Evolutionary conservation across 2,797 vertebrate species (phyloP).

Genomic region (Anableps anableps): DNA sequence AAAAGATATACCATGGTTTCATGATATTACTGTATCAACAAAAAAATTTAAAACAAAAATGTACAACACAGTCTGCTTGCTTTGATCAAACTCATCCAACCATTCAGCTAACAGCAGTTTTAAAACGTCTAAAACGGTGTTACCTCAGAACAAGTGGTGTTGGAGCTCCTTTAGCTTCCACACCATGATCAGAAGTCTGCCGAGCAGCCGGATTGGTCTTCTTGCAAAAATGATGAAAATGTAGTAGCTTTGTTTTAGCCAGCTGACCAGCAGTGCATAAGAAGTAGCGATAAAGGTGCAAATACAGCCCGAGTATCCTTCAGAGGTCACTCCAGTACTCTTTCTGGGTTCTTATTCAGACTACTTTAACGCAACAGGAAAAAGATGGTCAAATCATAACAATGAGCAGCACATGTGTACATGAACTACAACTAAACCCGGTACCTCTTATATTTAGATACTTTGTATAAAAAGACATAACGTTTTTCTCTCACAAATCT

Average conservation of each 20-base stretch:
- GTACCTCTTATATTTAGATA: too few relatives aligned
- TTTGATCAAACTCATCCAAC: neutral
- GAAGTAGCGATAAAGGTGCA: neutral
- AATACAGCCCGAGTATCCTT: neutral
- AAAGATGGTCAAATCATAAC: too few relatives aligned
- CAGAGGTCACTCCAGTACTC: neutral
- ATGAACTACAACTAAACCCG: too few relatives aligned
- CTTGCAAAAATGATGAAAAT: neutral
- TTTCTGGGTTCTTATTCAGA: neutral
- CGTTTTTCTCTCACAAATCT: neutral
- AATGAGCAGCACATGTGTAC: too few relatives aligned
- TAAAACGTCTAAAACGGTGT: neutral
- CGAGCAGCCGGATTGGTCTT: neutral
- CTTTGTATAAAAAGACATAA: neutral
- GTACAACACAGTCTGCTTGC: neutral
- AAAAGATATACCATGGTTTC: too few relatives aligned
- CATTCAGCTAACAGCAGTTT: neutral
- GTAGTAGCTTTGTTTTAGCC: neutral
- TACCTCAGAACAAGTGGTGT: neutral
- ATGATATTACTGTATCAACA: neutral
- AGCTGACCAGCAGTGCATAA: neutral
- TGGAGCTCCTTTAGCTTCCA: neutral
- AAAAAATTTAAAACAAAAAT: neutral
- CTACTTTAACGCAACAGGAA: too few relatives aligned
- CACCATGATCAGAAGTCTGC: neutral